Percentiles rank a stretch among this genome's conserved stretches.
phyloP scores from a whole-genome alignment of 2,888 invertebrate genomes.

The Anthoptus insignis region DNA sequence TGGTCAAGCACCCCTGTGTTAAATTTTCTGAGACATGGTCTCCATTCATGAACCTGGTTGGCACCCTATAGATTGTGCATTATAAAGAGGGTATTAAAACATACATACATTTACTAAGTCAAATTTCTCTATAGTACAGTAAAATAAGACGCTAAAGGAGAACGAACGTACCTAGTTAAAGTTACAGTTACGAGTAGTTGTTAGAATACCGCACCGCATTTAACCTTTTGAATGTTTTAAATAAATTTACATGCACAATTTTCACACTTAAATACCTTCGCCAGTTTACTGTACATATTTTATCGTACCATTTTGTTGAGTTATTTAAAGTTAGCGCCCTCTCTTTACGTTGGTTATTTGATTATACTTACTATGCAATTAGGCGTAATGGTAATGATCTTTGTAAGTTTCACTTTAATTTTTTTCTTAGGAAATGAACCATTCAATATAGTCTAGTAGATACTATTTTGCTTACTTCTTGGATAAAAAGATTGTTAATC shows the following conservation, averaged over 20 bases:
- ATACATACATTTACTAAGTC: no score
- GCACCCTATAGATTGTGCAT: no score
- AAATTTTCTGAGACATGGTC: no score
- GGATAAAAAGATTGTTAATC: no score
- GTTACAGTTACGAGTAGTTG: constrained; percentile 2
- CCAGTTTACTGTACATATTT: constrained; percentile 3
- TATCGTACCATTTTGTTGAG: neutral
- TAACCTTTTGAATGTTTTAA: constrained; percentile 12
- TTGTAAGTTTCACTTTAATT: no score
- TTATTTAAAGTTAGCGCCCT: constrained; percentile 7
- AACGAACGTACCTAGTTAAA: constrained; percentile 1
- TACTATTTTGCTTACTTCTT: no score
- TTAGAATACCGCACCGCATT: constrained; percentile 7
- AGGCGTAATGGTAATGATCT: no score
- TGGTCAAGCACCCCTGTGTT: no score
- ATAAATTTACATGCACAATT: constrained; percentile 14
- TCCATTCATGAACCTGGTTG: no score
- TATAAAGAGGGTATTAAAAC: no score
- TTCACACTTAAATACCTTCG: constrained; percentile 2
- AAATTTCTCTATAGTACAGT: neutral
- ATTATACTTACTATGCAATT: neutral
- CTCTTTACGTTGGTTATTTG: neutral
- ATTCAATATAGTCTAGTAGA: no score
- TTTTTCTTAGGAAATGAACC: no score
- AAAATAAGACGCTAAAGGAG: neutral